Evolutionary conservation across 2,113 vertebrate genomes (phyloP).

Genomic region (Elgaria multicarinata): DNA sequence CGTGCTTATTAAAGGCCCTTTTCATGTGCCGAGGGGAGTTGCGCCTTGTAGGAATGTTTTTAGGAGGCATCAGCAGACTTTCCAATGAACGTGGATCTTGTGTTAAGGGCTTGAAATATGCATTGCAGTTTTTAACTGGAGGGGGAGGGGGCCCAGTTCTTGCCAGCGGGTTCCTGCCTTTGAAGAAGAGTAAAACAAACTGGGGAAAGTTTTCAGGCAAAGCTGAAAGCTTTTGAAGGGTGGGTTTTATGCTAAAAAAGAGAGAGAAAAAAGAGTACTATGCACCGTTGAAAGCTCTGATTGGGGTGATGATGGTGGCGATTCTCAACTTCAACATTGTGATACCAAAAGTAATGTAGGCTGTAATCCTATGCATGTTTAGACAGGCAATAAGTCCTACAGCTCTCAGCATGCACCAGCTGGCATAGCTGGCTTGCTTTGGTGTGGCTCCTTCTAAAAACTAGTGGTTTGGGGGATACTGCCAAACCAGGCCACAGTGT

Average conservation of each 20-base stretch:
- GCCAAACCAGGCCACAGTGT: background rate
- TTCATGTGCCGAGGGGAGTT: conserved; percentile 36
- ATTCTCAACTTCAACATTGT: background rate
- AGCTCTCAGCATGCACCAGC: too few species aligned
- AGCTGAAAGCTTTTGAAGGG: conserved; percentile 19
- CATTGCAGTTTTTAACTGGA: conserved; percentile 52
- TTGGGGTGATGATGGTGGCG: too few species aligned
- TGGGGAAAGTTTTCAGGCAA: conserved; percentile 72
- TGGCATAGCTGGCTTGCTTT: background rate
- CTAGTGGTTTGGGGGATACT: background rate
- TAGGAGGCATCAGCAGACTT: conserved; percentile 37
- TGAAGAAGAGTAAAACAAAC: conserved; percentile 47
- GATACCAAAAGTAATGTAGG: background rate
- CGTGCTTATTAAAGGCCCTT: conserved; percentile 41
- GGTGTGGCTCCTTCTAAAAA: background rate
- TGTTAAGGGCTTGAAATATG: conserved; percentile 45
- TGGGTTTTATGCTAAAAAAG: background rate
- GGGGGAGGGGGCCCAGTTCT: conserved; percentile 42
- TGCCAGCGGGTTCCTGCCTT: conserved; percentile 47
- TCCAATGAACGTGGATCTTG: conserved; percentile 59
- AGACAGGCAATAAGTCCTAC: too few species aligned
- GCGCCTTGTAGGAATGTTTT: conserved; percentile 49
- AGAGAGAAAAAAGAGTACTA: background rate
- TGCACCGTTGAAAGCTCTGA: too few species aligned
- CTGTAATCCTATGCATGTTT: too few species aligned